phyloP scores from a whole-genome alignment of 2,113 vertebrate genomes.

The Herpetotheres cachinnans region DNA sequence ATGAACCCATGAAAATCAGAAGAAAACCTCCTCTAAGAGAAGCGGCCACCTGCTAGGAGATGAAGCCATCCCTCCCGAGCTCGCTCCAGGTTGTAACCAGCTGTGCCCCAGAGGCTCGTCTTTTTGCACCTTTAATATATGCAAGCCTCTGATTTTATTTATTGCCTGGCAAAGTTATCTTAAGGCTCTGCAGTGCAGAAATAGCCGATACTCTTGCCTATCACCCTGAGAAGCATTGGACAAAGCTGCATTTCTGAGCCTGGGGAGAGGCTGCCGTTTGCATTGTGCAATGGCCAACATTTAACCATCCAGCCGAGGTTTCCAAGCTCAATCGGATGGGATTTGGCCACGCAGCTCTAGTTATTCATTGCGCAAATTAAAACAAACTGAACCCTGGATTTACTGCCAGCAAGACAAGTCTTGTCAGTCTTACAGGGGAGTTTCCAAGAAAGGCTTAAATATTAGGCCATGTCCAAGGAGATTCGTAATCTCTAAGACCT shows the following conservation, averaged over 20 bases:
- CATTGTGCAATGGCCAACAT: not conserved
- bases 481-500: not conserved
- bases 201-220: not conserved
- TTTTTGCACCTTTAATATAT: not conserved
- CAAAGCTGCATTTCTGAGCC: not conserved
- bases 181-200: not conserved
- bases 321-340: not conserved
- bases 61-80: not conserved
- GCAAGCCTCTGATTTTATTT: not conserved
- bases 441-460: not conserved
- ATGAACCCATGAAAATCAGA: not conserved
- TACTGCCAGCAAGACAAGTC: not conserved
- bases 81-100: not conserved
- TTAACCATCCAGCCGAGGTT: not conserved
- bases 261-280: not conserved
- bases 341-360: not conserved
- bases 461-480: not conserved
- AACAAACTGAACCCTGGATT: not conserved
- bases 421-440: not conserved
- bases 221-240: not conserved
- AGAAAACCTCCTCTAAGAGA: not conserved
- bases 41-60: not conserved
- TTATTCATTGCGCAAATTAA: not conserved
- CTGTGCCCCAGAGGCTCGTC: not conserved
- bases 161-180: not conserved